Base-by-base conservation (phyloP, 2,888 invertebrate species). In the Esperia sulphurella region DNA sequence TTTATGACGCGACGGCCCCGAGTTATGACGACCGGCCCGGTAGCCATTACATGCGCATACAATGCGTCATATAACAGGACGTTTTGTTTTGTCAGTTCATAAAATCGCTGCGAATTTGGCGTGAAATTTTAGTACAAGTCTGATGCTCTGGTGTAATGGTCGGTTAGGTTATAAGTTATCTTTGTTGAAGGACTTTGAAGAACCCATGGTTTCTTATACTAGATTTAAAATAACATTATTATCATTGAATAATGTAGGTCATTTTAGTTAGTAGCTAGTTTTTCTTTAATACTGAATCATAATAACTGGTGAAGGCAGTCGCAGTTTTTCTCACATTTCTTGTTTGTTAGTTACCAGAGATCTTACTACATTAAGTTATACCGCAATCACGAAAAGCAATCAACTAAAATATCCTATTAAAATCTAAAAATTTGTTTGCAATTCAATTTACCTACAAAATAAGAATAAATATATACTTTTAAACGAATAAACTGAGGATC, bases 401-500 rank as follows among this genome's bases (percentile, higher is more conserved):
- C 21, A 21, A 21, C 3, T 21, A 5, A 3, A 3, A 21, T 21
- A 21, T 21, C 21, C 3, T 21, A 21, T 21, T 21, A 5, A 14
- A 44, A 28, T 8, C 6, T 9, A 51, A 72, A 75, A 72, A 63
- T 69, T 35, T 35, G 35, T 37, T 41, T 8, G 41, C 29, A 4
- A 28, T 41, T n/a, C 28, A 31, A 35, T 35, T 35, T 35, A n/a
- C 35, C n/a, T n/a, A n/a, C 35, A n/a, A n/a, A 35, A 35, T 9
- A 51, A 73, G 75, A 72, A 63, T 69, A 68, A 72, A 73, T 6
- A 43, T 75, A 74, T 74, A 79, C 71, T 68, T 62, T 56, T 61
- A 68, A 64, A 65, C 59, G 72, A 75, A 82, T 83, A 83, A 83
- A 80, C 78, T 79, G 68, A 68, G 75, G 75, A 75, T 83, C 75